Evolutionary conservation across 2,113 vertebrate species (phyloP).

Genomic region (Megalops atlanticus): DNA sequence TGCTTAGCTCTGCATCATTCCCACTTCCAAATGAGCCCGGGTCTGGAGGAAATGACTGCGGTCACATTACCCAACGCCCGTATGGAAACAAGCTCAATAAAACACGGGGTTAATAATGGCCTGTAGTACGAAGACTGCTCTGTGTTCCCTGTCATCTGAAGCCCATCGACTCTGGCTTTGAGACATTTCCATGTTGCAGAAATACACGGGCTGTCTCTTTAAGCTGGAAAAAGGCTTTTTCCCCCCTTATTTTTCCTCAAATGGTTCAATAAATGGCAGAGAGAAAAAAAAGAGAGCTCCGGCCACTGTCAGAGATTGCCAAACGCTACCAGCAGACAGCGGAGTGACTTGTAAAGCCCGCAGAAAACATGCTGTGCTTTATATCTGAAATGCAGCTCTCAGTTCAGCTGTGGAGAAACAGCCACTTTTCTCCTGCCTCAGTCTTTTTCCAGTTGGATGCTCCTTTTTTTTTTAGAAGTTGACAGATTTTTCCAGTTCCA

Average conservation of each 20-base stretch:
- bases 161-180: background rate
- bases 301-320: background rate
- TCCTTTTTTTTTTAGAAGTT: conserved; percentile 4
- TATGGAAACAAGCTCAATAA: background rate
- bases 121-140: background rate
- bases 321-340: background rate
- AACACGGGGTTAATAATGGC: conserved; percentile 9
- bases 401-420: background rate
- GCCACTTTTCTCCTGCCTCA: background rate
- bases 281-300: background rate
- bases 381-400: background rate
- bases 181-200: background rate
- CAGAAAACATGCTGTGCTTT: background rate
- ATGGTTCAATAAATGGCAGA: conserved; percentile 1
- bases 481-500: conserved; percentile 13
- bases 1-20: background rate
- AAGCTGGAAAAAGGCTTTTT: background rate
- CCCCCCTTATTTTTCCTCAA: background rate
- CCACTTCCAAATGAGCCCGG: conserved; percentile 16
- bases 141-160: background rate
- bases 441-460: background rate
- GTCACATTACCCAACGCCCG: conserved; percentile 9
- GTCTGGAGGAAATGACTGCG: conserved; percentile 16
- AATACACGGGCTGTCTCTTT: background rate
- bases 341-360: background rate